Evolutionary conservation across 1,140 invertebrate genomes (phyloP), one percentile per base, ranked within the genome.

Genomic region (Drosophila suzukii): DNA sequence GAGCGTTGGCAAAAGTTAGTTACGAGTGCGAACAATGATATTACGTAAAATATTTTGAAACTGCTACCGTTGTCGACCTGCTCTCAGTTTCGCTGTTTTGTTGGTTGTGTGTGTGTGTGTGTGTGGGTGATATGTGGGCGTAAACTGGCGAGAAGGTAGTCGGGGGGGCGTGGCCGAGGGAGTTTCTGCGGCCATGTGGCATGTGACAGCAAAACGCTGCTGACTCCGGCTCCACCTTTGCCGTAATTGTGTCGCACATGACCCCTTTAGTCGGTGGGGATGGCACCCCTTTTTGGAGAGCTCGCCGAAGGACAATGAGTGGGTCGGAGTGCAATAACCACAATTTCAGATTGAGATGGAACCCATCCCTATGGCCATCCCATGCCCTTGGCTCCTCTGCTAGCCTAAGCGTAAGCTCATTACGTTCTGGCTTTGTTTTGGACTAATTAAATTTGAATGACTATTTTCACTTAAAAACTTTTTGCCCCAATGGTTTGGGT

Each of bases 11-110:
- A 83, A 89, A 88, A 88, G 83, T 88, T 84, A 88, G 83, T 88
- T 88, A 89, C 83, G 80, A 88, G 84, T 71, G 62, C 84, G 81
- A 89, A 89, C 84, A 89, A 90, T 89, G 84, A 90, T 89, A 89
- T 89, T 89, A 89, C 84, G 84, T 89, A 89, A 90, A 89, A 89
- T 89, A 89, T 89, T 89, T 89, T 84, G 76, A 89, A 89, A 89
- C 85, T 83, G 74, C 76, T 84, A 72, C 46, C 59, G 50, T 54
- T 66, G 71, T 46, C 60, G 57, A 41, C 43, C 58, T 59, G 46
- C 39, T 63, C 53, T 55, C 39, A 39, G 50, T 53, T 56, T 54
- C 58, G 49, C 36, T 65, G 41, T 50, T 60, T 17, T 59, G 27
- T 54, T 44, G 17, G 32, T 34, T 39, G 51, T 59, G 72, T 41